phyloP scores from a whole-genome alignment of 2,797 vertebrate species.

The Silurus lanzhouensis region DNA sequence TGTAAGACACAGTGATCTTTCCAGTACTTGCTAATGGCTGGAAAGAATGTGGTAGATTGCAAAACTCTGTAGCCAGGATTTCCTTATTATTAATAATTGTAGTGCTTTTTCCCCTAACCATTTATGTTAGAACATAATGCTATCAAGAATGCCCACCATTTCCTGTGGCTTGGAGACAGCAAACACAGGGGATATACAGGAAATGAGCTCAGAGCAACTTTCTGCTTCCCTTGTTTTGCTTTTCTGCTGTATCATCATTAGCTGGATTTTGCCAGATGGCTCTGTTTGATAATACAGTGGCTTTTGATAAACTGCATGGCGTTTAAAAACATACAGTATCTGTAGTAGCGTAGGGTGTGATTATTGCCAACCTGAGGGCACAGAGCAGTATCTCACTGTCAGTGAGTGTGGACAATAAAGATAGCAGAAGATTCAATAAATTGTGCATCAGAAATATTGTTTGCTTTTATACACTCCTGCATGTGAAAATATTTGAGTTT shows the following conservation, averaged over 20 bases:
- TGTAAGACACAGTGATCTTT: background rate
- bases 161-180: constrained; percentile 68
- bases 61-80: background rate
- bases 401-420: background rate
- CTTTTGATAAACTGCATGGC: constrained; percentile 49
- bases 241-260: constrained; percentile 58
- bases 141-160: constrained; percentile 51
- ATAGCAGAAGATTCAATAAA: background rate
- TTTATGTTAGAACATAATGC: constrained; percentile 29
- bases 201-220: constrained; percentile 63
- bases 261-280: constrained; percentile 81
- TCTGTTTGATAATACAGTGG: constrained; percentile 78
- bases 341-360: background rate
- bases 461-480: background rate
- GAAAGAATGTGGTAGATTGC: background rate
- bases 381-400: background rate
- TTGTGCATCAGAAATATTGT: background rate
- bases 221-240: background rate
- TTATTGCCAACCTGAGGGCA: background rate
- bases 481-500: background rate
- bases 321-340: background rate
- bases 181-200: constrained; percentile 71
- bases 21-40: background rate
- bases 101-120: background rate
- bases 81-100: constrained; percentile 8